Evolutionary conservation across 1,140 invertebrate species (phyloP).

Genomic region (Ceratosolen solmsi): DNA sequence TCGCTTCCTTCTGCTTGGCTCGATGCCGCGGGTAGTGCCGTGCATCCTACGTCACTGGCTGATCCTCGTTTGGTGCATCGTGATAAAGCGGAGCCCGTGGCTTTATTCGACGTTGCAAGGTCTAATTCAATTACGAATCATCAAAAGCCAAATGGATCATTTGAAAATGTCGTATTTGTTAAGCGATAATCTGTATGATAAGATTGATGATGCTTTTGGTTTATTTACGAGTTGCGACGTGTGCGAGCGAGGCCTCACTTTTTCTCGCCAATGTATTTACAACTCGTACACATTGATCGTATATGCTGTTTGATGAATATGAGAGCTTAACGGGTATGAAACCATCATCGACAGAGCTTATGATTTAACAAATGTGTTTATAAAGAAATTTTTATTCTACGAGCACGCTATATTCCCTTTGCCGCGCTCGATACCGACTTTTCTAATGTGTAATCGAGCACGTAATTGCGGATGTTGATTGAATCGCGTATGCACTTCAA

Average conservation of each 20-base stretch:
- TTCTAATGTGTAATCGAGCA: constrained; percentile 11
- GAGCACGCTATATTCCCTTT: constrained; percentile 8
- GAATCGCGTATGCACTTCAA: constrained; percentile 7
- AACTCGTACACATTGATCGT: too few relatives aligned
- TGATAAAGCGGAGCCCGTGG: background rate
- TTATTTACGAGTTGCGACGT: background rate
- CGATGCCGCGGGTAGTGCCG: too few relatives aligned
- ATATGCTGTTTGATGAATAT: too few relatives aligned
- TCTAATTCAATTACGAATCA: constrained; percentile 11
- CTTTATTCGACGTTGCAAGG: background rate
- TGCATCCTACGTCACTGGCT: too few relatives aligned
- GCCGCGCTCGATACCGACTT: background rate
- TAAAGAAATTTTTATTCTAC: background rate
- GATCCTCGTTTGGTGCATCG: background rate
- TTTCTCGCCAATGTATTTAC: background rate
- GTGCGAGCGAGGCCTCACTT: background rate
- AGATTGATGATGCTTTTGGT: background rate
- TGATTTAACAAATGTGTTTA: constrained; percentile 22
- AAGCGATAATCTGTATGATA: background rate
- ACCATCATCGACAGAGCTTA: background rate
- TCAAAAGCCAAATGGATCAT: constrained; percentile 13
- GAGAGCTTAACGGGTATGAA: background rate
- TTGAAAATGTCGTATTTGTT: constrained; percentile 9
- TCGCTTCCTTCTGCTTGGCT: too few relatives aligned
- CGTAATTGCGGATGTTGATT: constrained; percentile 15